These are phyloP conservation scores for Eupleurogrammus muticus DNA, from an alignment of 2,797 vertebrate genomes.

Conservation along the genomic window DNA sequence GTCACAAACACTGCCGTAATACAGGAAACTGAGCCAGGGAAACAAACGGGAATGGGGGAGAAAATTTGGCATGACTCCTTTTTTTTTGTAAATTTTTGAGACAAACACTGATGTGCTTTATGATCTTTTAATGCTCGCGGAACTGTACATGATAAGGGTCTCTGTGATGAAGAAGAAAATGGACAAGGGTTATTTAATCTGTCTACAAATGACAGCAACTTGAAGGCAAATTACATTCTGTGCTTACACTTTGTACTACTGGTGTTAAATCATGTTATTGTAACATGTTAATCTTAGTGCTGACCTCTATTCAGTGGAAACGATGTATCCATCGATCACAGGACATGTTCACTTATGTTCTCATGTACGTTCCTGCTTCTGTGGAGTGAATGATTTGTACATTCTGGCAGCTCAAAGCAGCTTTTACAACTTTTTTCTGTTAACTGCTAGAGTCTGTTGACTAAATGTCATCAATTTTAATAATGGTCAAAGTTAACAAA, in stretches of 20 bases:
- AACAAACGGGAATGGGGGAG: not conserved
- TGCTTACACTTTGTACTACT: not conserved
- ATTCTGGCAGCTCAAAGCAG: too few species aligned
- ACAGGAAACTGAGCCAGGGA: not conserved
- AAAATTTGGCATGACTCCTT: conserved; percentile 29
- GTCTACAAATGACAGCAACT: conserved; percentile 11
- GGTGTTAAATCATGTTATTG: not conserved
- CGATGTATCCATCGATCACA: too few species aligned
- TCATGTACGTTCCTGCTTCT: too few species aligned
- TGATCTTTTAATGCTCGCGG: conserved; percentile 14
- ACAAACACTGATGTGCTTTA: conserved; percentile 18
- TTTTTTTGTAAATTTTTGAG: conserved; percentile 9
- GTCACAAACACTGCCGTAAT: conserved; percentile 22
- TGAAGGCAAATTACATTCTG: conserved; percentile 14
- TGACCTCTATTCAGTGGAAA: too few species aligned
- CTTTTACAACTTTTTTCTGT: too few species aligned
- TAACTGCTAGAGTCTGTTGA: too few species aligned
- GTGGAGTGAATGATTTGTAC: too few species aligned
- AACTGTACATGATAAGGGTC: conserved; percentile 26
- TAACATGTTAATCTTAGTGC: too few species aligned
- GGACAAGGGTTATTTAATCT: conserved; percentile 39
- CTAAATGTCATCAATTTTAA: too few species aligned
- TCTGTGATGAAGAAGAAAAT: conserved; percentile 30
- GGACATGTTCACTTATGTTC: too few species aligned
- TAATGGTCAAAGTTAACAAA: too few species aligned